Evolutionary conservation across 2,888 invertebrate genomes (phyloP).

Genomic region (Quadriops clusia): DNA sequence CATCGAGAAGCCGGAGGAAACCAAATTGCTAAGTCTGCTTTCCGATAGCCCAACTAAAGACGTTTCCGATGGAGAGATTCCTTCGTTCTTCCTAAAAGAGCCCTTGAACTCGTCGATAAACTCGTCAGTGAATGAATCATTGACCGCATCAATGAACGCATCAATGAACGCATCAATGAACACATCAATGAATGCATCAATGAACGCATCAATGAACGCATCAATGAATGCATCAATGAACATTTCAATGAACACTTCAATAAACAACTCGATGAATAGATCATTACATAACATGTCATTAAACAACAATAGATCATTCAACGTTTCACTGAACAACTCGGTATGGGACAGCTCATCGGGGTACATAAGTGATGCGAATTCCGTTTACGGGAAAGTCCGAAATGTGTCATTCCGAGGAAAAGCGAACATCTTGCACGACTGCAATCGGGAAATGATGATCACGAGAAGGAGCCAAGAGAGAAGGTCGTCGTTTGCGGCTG

Average conservation of each 20-base stretch:
- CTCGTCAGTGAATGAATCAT: too few relatives aligned
- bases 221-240: too few relatives aligned
- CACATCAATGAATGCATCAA: too few relatives aligned
- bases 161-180: too few relatives aligned
- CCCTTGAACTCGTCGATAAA: too few relatives aligned
- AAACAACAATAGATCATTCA: too few relatives aligned
- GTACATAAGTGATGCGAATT: conserved; percentile 10
- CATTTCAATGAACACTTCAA: too few relatives aligned
- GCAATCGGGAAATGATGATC: conserved; percentile 8
- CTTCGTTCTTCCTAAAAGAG: conserved; percentile 15
- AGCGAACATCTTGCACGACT: conserved; percentile 8
- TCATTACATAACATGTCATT: too few relatives aligned
- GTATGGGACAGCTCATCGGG: conserved; percentile 11
- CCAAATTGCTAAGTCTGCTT: conserved; percentile 2
- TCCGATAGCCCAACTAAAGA: conserved; percentile 11
- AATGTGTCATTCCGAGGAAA: conserved; percentile 4
- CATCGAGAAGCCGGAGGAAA: conserved; percentile 10
- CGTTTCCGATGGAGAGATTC: conserved; percentile 7
- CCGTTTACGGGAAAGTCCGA: background rate
- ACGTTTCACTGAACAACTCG: conserved; percentile 8
- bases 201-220: too few relatives aligned
- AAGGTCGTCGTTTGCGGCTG: conserved; percentile 14
- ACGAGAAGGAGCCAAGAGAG: conserved; percentile 8
- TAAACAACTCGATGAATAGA: too few relatives aligned
- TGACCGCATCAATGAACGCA: too few relatives aligned